These are phyloP conservation scores for Galemys pyrenaicus DNA, from an alignment of 2,113 vertebrate genomes.

Conservation along the genomic window DNA sequence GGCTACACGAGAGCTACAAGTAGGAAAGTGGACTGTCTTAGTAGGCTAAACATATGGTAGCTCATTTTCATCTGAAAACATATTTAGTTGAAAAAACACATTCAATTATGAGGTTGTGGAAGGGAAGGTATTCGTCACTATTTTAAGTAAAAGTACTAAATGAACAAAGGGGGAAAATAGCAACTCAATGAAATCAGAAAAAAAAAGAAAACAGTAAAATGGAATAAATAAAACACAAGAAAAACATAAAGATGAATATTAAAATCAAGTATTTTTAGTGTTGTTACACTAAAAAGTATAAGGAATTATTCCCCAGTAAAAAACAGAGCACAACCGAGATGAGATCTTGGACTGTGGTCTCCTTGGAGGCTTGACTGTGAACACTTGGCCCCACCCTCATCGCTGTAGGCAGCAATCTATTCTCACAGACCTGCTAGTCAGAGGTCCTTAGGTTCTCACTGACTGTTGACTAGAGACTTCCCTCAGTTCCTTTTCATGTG, in stretches of 20 bases:
- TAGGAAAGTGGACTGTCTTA: background rate
- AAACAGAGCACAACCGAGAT: background rate
- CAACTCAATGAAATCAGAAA: background rate
- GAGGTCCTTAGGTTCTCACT: background rate
- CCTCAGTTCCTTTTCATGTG: background rate
- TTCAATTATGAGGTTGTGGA: background rate
- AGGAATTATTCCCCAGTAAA: background rate
- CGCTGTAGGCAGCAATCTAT: background rate
- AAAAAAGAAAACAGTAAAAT: background rate
- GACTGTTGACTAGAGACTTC: background rate
- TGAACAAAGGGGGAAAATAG: background rate
- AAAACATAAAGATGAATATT: background rate
- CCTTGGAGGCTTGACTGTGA: background rate
- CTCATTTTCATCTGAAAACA: background rate
- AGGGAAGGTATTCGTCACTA: background rate
- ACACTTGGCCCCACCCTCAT: background rate
- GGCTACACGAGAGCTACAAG: background rate
- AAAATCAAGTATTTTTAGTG: background rate
- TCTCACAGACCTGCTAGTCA: background rate
- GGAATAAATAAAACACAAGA: background rate
- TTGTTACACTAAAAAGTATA: background rate
- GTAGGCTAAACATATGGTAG: background rate
- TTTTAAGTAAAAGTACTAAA: background rate
- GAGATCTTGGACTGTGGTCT: background rate
- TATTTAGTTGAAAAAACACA: background rate